Conservation (phyloP, 2,888 invertebrate species). For the Cataglyphis rosenhaueri region DNA sequence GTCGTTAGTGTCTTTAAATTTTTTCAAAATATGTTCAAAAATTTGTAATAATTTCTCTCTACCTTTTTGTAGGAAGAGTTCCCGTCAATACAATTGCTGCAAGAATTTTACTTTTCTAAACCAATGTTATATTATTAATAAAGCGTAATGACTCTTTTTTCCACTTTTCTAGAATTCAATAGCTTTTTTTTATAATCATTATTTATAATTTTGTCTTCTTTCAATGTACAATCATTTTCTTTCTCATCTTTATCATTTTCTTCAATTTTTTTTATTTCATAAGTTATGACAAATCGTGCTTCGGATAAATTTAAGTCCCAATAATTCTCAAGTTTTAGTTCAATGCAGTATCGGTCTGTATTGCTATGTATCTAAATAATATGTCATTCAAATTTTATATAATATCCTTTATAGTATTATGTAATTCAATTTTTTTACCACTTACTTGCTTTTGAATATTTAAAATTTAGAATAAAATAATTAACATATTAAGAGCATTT, state of each 20-base stretch:
- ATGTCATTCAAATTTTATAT: conserved; percentile 26
- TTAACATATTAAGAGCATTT: too few species aligned
- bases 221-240: neutral
- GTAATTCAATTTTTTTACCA: conserved; percentile 21
- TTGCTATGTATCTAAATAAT: neutral
- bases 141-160: neutral
- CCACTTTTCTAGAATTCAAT: neutral
- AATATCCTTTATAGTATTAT: conserved; percentile 3
- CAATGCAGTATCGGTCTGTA: neutral
- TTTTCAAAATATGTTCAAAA: neutral
- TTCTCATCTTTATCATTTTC: too few species aligned
- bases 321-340: conserved; percentile 9
- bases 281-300: too few species aligned
- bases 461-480: neutral
- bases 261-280: too few species aligned
- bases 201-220: neutral
- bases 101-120: neutral
- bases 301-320: neutral
- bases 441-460: neutral
- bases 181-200: conserved; percentile 4
- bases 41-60: neutral
- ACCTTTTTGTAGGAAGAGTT: neutral
- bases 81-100: neutral
- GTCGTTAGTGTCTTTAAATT: too few species aligned
- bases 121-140: neutral